Conservation (phyloP, 2,888 invertebrate genomes). For the Caenorhabditis parvicauda region DNA sequence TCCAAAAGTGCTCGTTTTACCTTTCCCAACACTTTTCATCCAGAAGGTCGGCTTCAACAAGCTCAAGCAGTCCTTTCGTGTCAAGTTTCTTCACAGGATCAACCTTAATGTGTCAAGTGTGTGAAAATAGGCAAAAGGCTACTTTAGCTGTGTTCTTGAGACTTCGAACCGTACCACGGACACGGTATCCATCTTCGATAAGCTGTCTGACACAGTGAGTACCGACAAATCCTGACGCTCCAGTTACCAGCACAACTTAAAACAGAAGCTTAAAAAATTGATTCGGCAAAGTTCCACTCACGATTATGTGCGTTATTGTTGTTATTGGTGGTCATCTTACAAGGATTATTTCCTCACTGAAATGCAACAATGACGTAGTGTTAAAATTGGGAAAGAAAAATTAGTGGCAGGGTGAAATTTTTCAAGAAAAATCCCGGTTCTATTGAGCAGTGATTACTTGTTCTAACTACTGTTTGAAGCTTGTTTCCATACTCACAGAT, state of each 20-base stretch:
- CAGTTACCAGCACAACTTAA: constrained; percentile 67
- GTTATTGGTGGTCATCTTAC: background rate
- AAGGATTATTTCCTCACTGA: background rate
- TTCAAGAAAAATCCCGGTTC: too few relatives aligned
- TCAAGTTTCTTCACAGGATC: constrained; percentile 36
- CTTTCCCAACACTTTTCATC: constrained; percentile 39
- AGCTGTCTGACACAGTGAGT: constrained; percentile 67
- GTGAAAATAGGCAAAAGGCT: constrained; percentile 1
- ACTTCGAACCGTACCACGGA: constrained; percentile 65
- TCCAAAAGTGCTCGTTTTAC: constrained; percentile 15
- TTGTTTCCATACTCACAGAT: too few relatives aligned
- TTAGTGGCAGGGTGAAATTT: background rate
- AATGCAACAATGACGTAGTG: background rate
- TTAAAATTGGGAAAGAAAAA: background rate
- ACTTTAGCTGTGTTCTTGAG: constrained; percentile 52
- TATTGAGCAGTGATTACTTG: too few relatives aligned
- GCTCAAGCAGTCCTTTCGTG: constrained; percentile 36
- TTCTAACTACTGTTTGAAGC: too few relatives aligned
- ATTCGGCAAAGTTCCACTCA: background rate
- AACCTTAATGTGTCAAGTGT: constrained; percentile 14
- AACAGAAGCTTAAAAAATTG: background rate
- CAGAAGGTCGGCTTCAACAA: constrained; percentile 58
- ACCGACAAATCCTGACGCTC: constrained; percentile 67
- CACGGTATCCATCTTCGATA: constrained; percentile 66
- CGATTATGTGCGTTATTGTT: background rate